Conservation (phyloP, 2,113 vertebrate species). For the Marcusenius ussheri region DNA sequence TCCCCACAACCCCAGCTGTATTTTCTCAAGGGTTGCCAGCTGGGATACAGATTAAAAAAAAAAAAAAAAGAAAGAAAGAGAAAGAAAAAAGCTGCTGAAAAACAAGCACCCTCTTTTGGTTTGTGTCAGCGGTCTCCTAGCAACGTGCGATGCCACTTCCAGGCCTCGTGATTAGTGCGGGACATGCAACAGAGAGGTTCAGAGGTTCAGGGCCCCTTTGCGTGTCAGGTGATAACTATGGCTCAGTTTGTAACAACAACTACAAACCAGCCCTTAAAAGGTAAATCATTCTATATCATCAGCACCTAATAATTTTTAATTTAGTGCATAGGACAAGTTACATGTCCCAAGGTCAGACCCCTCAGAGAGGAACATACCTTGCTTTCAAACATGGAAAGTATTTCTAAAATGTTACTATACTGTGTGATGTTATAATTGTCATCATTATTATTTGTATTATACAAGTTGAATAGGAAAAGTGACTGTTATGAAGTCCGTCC, state of each 20-base stretch:
- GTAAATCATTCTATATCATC: not conserved
- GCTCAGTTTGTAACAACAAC: not conserved
- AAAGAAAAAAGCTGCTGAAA: not conserved
- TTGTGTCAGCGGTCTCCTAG: not conserved
- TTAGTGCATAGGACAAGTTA: not conserved
- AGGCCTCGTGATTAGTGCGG: not conserved
- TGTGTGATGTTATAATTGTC: not conserved
- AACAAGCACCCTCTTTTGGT: not conserved
- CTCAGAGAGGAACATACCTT: not conserved
- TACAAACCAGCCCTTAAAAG: not conserved
- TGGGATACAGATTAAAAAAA: not conserved
- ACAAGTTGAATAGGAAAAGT: not conserved
- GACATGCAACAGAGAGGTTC: not conserved
- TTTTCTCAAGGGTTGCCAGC: not conserved
- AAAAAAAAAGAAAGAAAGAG: not conserved
- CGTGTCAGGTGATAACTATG: not conserved
- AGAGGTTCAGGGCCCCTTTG: not conserved
- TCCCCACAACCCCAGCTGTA: not conserved
- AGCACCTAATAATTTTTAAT: not conserved
- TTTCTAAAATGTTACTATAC: not conserved
- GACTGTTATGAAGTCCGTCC: not conserved
- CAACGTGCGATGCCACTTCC: not conserved
- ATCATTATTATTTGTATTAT: not conserved
- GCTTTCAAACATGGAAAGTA: not conserved
- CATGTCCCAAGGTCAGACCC: not conserved